These are phyloP conservation scores for Cerastis leucographa DNA, from an alignment of 2,888 invertebrate genomes.

Conservation along the genomic window DNA sequence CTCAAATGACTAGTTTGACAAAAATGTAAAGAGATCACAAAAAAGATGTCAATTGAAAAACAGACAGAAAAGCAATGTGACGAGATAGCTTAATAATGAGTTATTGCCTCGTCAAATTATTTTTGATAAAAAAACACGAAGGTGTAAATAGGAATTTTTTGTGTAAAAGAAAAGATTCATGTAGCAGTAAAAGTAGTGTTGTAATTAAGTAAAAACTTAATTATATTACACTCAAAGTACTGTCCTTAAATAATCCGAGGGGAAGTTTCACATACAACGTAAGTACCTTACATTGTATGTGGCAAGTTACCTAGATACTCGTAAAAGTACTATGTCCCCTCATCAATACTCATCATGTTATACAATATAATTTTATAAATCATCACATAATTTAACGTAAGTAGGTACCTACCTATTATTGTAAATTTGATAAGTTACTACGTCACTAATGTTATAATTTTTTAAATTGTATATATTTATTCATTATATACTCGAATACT, in stretches of 20 bases:
- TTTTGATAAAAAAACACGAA: background rate
- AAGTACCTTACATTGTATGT: conserved; percentile 5
- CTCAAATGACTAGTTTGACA: conserved; percentile 7
- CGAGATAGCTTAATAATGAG: too few relatives aligned
- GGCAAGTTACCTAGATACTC: conserved; percentile 3
- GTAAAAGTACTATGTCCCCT: background rate
- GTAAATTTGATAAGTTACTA: conserved; percentile 8
- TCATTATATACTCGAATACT: conserved; percentile 56
- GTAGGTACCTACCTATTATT: background rate
- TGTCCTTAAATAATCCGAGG: background rate
- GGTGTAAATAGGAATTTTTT: background rate
- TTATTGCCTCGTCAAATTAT: background rate
- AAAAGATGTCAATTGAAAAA: conserved; percentile 2
- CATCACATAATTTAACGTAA: background rate
- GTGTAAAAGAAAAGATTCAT: conserved; percentile 2
- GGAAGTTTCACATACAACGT: background rate
- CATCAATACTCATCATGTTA: background rate
- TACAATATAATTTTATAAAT: background rate
- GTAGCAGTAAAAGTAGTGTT: background rate
- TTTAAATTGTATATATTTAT: conserved; percentile 32
- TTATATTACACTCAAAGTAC: background rate
- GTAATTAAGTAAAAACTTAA: background rate
- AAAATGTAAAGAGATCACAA: background rate
- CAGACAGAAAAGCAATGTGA: background rate
- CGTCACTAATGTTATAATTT: conserved; percentile 12